phyloP scores from a whole-genome alignment of 2,888 invertebrate genomes.

The Antitype chi region DNA sequence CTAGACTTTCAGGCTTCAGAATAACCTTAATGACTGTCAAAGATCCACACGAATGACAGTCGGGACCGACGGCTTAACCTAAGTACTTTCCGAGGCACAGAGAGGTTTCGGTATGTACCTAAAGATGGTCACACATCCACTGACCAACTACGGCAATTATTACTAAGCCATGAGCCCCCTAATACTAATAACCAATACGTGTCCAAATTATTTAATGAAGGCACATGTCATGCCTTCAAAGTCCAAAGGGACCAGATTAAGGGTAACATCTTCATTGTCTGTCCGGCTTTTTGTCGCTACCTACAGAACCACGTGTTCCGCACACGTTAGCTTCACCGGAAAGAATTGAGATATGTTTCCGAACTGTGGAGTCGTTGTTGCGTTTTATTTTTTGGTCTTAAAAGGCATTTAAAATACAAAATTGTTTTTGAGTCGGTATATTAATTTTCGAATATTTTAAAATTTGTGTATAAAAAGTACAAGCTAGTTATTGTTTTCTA shows the following conservation, averaged over 20 bases:
- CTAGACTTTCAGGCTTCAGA: no score
- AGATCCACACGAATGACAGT: no score
- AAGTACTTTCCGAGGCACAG: no score
- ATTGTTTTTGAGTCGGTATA: neutral
- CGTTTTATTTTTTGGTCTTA: neutral
- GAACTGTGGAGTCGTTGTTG: slow-evolving; percentile 69
- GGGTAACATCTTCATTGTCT: slow-evolving; percentile 71
- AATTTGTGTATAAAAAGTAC: neutral
- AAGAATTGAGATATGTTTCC: slow-evolving; percentile 67
- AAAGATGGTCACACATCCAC: no score
- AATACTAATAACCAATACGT: slow-evolving; percentile 25
- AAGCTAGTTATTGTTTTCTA: neutral
- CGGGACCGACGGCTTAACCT: no score
- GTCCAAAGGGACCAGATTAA: slow-evolving; percentile 65
- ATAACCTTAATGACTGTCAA: no score
- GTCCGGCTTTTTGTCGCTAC: slow-evolving; percentile 75
- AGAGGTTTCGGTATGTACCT: no score
- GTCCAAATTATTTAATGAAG: slow-evolving; percentile 52
- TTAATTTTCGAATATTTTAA: neutral
- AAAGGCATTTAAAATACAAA: neutral
- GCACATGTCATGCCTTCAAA: slow-evolving; percentile 56
- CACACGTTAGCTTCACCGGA: slow-evolving; percentile 80
- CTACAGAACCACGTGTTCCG: slow-evolving; percentile 85
- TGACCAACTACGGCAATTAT: no score
- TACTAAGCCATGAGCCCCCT: no score